Base-by-base conservation (phyloP, 1,140 invertebrate species). In the Drosophila guanche region DNA sequence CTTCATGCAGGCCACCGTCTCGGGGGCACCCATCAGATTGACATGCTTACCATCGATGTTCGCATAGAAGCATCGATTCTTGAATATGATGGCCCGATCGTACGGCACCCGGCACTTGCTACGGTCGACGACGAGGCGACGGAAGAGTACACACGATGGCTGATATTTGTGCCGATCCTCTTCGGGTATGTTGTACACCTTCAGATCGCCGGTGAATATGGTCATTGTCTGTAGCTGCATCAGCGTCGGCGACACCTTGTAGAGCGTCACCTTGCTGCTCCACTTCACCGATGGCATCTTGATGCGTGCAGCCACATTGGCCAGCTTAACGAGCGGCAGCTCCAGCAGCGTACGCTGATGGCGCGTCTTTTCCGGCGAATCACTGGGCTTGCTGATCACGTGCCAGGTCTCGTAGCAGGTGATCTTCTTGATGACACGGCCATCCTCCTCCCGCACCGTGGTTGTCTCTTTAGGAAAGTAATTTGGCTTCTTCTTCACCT, bases 401-500 rank as follows among this genome's bases (percentile, higher is more conserved):
- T 91, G 90, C 91, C 91, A 91, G 29, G 89, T 91, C 69, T 91
- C 91, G 47, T 90, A 91, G 67, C 91, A 91, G 2, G 91, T 91
- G 23, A 91, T 90, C 67, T 91, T 91, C 43, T 90, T 90, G 7
- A 91, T 79, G n/a, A 91, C 50, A 5, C 90, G 88, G n/a, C 90
- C 90, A 12, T 91, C 90, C 54, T 91, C 85, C 46, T 89, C 61
- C 14, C 72, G 73, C 12, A 90, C 79, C 0, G 76, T 80, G 14
- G 88, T 91, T 57, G 90, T 91, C 73, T 90, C 88, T 2, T 81
- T 74, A 37, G 86, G 86, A 42, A 90, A 79, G 48, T 77, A 76
- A 56, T 86, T 76, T 1, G 70, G 54, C 23, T 25, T 29, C 8
- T 25, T 47, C 12, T 27, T 29, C 43, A 12, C 10, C 33, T 37